These are phyloP conservation scores for Limnodromus scolopaceus DNA, from an alignment of 2,797 vertebrate genomes.

Conservation along the genomic window DNA sequence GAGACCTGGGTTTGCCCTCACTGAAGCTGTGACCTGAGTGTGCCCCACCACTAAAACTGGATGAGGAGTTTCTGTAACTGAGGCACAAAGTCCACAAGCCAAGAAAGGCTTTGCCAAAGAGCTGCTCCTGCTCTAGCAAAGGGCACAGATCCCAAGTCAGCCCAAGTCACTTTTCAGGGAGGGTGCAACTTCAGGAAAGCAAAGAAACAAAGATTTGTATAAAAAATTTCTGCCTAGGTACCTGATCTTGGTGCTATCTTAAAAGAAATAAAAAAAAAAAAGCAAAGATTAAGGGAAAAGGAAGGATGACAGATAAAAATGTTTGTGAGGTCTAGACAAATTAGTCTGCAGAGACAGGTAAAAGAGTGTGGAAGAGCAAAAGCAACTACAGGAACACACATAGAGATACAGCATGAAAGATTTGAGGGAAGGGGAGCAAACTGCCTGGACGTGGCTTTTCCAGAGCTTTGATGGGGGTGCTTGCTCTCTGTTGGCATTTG, in stretches of 20 bases:
- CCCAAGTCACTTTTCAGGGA: not conserved
- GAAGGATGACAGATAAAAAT: not conserved
- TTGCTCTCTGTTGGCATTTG: too few species aligned
- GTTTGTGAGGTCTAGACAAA: not conserved
- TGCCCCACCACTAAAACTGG: not conserved
- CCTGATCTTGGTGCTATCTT: not conserved
- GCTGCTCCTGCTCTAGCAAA: not conserved
- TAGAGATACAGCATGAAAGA: not conserved
- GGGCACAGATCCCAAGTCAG: not conserved
- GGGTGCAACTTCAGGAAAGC: not conserved
- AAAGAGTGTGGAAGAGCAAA: not conserved
- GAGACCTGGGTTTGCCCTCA: not conserved
- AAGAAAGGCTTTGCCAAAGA: not conserved
- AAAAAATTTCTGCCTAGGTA: not conserved
- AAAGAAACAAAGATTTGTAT: not conserved
- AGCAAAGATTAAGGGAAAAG: not conserved
- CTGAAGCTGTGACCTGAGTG: not conserved
- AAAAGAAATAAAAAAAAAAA: not conserved
- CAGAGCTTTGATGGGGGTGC: too few species aligned
- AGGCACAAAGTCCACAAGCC: not conserved
- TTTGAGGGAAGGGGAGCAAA: too few species aligned
- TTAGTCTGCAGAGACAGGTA: not conserved
- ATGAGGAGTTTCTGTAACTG: not conserved
- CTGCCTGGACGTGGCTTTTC: too few species aligned
- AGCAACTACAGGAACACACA: not conserved